These are phyloP conservation scores for Cacatua alba DNA, from an alignment of 2,113 vertebrate genomes.

Conservation along the genomic window DNA sequence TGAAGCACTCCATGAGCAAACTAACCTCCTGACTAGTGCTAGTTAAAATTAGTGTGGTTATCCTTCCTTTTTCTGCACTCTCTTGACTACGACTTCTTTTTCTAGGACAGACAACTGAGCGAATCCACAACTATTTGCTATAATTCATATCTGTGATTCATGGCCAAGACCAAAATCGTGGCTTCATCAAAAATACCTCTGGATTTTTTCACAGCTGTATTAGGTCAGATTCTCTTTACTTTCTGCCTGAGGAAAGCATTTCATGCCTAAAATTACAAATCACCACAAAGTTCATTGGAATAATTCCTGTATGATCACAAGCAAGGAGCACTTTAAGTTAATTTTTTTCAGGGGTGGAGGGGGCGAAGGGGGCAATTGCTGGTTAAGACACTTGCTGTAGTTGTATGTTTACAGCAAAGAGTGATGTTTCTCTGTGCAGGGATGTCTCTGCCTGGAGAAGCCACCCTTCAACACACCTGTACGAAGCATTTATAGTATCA, in stretches of 20 bases:
- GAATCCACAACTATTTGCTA: not conserved
- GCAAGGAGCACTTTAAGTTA: not conserved
- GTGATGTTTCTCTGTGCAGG: not conserved
- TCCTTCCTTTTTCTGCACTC: not conserved
- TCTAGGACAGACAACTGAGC: not conserved
- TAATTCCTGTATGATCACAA: not conserved
- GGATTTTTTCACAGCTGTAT: not conserved
- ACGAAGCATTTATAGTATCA: rapidly evolving
- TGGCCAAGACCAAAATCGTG: not conserved
- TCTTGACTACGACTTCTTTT: not conserved
- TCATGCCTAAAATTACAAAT: not conserved
- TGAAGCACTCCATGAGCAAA: not conserved
- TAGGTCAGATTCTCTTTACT: not conserved
- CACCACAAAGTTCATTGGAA: not conserved
- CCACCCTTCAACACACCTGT: rapidly evolving
- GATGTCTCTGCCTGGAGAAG: not conserved
- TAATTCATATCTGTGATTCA: not conserved
- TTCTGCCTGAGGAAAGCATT: not conserved
- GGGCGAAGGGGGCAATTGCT: not conserved
- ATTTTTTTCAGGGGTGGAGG: not conserved
- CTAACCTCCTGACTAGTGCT: not conserved
- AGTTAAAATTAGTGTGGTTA: not conserved
- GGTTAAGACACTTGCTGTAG: not conserved
- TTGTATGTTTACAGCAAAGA: not conserved
- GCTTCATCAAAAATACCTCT: not conserved